These are phyloP conservation scores for Helarctos malayanus DNA, from an alignment of 2,797 vertebrate species.

Conservation along the genomic window DNA sequence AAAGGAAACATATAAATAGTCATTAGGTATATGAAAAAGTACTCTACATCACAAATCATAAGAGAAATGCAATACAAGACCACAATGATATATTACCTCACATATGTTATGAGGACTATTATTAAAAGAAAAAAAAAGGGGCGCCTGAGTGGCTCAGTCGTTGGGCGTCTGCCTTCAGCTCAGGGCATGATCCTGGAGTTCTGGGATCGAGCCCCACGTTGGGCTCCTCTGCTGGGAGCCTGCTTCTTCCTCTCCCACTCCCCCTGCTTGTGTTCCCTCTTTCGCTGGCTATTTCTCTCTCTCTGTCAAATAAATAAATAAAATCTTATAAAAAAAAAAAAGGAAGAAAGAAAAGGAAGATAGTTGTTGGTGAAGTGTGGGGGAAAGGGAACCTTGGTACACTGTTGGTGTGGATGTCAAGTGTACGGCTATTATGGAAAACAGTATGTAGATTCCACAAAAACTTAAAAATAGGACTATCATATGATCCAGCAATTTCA, in stretches of 20 bases:
- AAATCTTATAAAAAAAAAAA: no score
- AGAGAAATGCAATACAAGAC: not conserved
- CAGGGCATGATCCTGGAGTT: rapidly evolving
- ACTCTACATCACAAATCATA: not conserved
- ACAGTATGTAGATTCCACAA: not conserved
- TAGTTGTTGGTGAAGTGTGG: not conserved
- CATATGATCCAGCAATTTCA: not conserved
- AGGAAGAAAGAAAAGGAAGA: not conserved
- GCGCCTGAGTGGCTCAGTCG: no score
- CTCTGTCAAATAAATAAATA: no score
- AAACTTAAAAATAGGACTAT: not conserved
- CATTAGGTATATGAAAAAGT: not conserved
- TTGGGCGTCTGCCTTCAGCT: no score
- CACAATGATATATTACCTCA: not conserved
- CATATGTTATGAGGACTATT: not conserved
- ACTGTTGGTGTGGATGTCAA: not conserved
- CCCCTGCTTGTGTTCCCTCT: no score
- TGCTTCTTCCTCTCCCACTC: no score
- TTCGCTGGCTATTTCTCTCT: no score
- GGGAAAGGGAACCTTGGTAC: not conserved
- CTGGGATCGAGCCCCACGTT: no score
- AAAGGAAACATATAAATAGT: not conserved
- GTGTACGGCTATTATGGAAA: not conserved
- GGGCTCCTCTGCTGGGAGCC: no score
- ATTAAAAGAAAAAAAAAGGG: no score